phyloP scores from a whole-genome alignment of 2,888 invertebrate species.

The Dasysyrphus tricinctus region DNA sequence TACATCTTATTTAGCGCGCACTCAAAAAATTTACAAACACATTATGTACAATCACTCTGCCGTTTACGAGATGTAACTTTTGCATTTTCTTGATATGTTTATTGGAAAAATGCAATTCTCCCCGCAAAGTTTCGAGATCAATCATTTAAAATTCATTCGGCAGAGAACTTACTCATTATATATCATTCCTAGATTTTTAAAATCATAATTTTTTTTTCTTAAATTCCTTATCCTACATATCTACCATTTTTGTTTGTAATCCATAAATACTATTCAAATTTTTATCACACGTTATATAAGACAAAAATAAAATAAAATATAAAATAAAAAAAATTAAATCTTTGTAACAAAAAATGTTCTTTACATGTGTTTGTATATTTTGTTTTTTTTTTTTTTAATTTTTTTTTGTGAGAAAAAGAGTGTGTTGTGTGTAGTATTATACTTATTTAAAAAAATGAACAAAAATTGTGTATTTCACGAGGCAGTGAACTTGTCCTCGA shows the following conservation, averaged over 20 bases:
- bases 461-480: conserved; percentile 50
- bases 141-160: conserved; percentile 31
- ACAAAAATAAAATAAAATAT: conserved; percentile 46
- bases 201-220: conserved; percentile 60
- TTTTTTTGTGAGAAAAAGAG: conserved; percentile 19
- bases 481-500: conserved; percentile 66
- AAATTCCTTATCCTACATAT: conserved; percentile 58
- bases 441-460: conserved; percentile 10
- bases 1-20: conserved; percentile 60
- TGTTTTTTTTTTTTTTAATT: conserved; percentile 21
- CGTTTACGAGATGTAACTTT: conserved; percentile 28
- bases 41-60: conserved; percentile 68
- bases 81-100: conserved; percentile 60
- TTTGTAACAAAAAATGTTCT: conserved; percentile 51
- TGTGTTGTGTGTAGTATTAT: conserved; percentile 33
- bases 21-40: conserved; percentile 51
- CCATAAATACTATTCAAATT: conserved; percentile 72
- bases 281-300: conserved; percentile 71
- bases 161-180: conserved; percentile 52
- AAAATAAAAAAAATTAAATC: conserved; percentile 31
- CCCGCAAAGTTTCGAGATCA: conserved; percentile 54
- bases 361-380: conserved; percentile 34
- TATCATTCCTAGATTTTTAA: conserved; percentile 67
- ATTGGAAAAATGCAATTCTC: conserved; percentile 37
- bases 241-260: conserved; percentile 44